Base-by-base conservation (phyloP, 2,797 vertebrate genomes). In the Galago senegalensis region DNA sequence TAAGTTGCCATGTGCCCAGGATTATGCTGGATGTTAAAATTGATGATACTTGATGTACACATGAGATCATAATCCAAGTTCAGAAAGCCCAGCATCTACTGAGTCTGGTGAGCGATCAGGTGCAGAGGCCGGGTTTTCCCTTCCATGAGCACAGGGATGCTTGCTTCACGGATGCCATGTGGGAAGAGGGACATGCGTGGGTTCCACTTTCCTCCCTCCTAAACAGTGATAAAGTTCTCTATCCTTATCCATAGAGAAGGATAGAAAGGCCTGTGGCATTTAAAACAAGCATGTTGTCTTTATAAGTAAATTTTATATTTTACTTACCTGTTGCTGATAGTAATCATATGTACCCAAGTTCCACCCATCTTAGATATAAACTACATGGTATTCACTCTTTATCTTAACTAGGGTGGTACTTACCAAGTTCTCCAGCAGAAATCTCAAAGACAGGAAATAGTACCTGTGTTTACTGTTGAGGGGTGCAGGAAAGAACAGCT, bases 321-420 rank as follows among this genome's bases (percentile, higher is more conserved):
- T 21, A 37, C n/a, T 88, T 60, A 67, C 40, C 37, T 21, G 49
- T 27, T 56, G 29, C 76, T 81, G 53, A 63, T 75, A 86, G 81
- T 69, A 70, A 46, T 61, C 40, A 75, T 56, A 46, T 56, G n/a
- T 89, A 46, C 53, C 82, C 40, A 73, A 29, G 43, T 81, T 61
- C 4, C 29, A 73, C 37, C 3, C 65, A 84, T 88, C 20, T 87
- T 87, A 87, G 90, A 65, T 91, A 87, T 46, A 70, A 93, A 94
- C 18, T 56, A 60, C 29, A 40, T 61, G n/a, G 43, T 88, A 70
- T 25, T 85, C 31, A 69, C 82, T 84, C 29, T 84, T 43, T 49
- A 80, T 84, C 53, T 46, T 70, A 40, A 63, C 34, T 46, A 88
- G 29, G 7, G 43, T 27, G 84, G 27, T 76, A 11, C 43, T 76